Evolutionary conservation across 30 jellyfish, hydroid and myxozoan genomes (phyloP).

Genomic region (Hydractinia symbiolongicarpus): DNA sequence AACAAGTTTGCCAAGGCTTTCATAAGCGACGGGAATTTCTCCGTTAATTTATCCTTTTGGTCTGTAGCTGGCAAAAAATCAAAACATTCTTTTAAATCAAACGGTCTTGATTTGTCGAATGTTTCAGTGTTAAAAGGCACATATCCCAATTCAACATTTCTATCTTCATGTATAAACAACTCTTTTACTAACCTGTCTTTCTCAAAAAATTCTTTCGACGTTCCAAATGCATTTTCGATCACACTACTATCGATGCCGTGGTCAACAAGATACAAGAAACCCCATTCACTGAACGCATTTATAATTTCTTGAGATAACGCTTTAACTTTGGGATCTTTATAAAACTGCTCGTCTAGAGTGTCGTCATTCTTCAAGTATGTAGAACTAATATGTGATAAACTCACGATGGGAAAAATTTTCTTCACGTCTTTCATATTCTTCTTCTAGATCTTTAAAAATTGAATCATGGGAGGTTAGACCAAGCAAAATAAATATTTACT

Average conservation of each 20-base stretch:
- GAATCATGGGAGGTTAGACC: no score
- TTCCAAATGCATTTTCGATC: constrained; percentile 5
- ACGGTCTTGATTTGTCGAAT: constrained; percentile 31
- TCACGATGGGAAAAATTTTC: no score
- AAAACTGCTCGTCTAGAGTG: no score
- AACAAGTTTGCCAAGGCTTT: no score
- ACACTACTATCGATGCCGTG: background rate
- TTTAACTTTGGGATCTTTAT: constrained; percentile 12
- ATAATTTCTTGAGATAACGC: background rate
- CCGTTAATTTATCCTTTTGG: no score
- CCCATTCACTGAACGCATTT: constrained; percentile 32
- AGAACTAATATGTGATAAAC: no score
- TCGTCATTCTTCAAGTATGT: no score
- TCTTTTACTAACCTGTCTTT: constrained; percentile 19
- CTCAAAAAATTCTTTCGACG: constrained; percentile 17
- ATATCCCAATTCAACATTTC: constrained; percentile 13
- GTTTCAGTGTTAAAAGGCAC: constrained; percentile 35
- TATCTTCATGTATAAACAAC: background rate
- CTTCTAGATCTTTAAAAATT: no score
- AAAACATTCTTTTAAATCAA: constrained; percentile 37
- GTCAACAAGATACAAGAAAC: constrained; percentile 24
- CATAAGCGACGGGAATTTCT: no score
- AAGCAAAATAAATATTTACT: no score
- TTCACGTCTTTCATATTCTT: no score
- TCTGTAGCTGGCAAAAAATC: background rate